phyloP scores from a whole-genome alignment of 2,888 invertebrate species.

The Philhelius pedissequus region DNA sequence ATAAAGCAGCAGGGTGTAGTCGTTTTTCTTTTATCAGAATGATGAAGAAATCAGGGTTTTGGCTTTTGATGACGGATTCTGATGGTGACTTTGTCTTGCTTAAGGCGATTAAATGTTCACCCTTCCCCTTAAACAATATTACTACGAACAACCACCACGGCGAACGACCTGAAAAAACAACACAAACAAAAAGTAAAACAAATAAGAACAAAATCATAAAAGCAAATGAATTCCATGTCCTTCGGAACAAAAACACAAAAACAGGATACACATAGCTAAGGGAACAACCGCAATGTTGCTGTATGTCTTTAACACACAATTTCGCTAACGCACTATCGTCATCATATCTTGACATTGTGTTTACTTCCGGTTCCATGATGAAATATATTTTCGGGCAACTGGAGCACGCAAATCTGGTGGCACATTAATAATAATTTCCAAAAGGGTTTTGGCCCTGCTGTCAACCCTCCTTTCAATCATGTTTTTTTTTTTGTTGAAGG shows the following conservation, averaged over 20 bases:
- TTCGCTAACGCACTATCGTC: not conserved
- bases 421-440: constrained; percentile 53
- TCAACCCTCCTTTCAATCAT: constrained; percentile 48
- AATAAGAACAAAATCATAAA: not conserved
- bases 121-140: not conserved
- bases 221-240: not conserved
- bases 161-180: not conserved
- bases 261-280: not conserved
- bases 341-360: constrained; percentile 1
- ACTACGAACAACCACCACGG: not conserved
- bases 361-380: constrained; percentile 50
- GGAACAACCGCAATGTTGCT: not conserved
- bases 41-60: not conserved
- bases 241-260: not conserved
- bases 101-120: constrained; percentile 16
- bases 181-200: not conserved
- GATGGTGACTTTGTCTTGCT: constrained; percentile 1
- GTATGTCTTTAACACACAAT: not conserved
- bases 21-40: not conserved
- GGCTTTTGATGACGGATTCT: not conserved
- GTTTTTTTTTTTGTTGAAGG: no score
- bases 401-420: constrained; percentile 45
- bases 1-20: not conserved
- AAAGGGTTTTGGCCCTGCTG: constrained; percentile 46
- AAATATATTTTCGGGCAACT: constrained; percentile 10